These are phyloP conservation scores for Drosophila mimica DNA, from an alignment of 2,888 invertebrate species.

Conservation along the genomic window DNA sequence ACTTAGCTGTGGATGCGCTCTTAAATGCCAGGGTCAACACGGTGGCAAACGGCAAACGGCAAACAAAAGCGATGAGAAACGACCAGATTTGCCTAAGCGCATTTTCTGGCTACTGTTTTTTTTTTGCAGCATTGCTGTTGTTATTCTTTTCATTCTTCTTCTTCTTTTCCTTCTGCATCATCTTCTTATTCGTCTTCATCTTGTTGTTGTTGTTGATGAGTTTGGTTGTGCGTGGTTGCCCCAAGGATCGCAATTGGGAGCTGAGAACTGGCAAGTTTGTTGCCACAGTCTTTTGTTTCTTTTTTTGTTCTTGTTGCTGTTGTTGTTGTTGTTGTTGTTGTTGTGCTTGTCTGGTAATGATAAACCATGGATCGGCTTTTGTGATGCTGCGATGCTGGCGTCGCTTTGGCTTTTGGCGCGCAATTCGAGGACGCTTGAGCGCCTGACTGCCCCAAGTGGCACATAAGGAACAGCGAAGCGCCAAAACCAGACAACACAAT, in stretches of 20 bases:
- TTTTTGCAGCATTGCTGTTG: background rate
- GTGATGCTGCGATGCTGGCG: slow-evolving; percentile 31
- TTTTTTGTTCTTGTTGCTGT: slow-evolving; percentile 24
- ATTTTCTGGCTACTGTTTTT: slow-evolving; percentile 28
- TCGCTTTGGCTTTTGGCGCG: slow-evolving; percentile 65
- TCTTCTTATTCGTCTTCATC: background rate
- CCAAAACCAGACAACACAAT: slow-evolving; percentile 16
- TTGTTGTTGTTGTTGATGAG: slow-evolving; percentile 2
- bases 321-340: background rate
- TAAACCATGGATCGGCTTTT: background rate
- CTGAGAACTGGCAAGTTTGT: slow-evolving; percentile 37
- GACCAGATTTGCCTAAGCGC: slow-evolving; percentile 20
- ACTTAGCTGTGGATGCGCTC: slow-evolving; percentile 6
- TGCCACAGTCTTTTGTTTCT: slow-evolving; percentile 46
- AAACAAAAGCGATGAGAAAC: slow-evolving; percentile 4
- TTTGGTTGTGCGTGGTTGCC: slow-evolving; percentile 44
- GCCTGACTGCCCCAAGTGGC: slow-evolving; percentile 73
- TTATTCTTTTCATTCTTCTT: background rate
- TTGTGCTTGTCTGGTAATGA: slow-evolving; percentile 16
- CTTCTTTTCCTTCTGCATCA: background rate
- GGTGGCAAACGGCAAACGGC: slow-evolving; percentile 1
- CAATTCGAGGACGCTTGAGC: slow-evolving; percentile 45
- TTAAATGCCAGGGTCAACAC: slow-evolving; percentile 48
- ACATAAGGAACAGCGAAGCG: slow-evolving; percentile 53
- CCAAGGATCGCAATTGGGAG: slow-evolving; percentile 21